Evolutionary conservation across 2,113 vertebrate species (phyloP).

Genomic region (Anolis sagrei): DNA sequence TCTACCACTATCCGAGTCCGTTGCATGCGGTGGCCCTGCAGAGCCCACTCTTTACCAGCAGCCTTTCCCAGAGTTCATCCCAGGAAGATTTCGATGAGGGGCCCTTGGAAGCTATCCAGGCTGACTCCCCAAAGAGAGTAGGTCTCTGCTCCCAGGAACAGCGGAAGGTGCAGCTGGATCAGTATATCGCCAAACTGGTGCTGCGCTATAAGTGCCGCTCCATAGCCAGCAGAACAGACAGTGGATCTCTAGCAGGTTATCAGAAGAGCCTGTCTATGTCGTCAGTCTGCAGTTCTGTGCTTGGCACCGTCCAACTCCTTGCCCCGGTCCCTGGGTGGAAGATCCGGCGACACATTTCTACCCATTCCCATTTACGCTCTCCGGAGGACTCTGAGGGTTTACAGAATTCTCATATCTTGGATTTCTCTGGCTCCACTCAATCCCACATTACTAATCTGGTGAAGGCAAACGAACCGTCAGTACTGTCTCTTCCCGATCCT

Average conservation of each 20-base stretch:
- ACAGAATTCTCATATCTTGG: constrained; percentile 72
- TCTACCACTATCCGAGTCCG: constrained; percentile 85
- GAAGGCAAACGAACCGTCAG: constrained; percentile 64
- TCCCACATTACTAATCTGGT: constrained; percentile 53
- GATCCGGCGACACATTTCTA: constrained; percentile 81
- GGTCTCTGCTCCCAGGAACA: neutral
- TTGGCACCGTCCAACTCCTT: constrained; percentile 53
- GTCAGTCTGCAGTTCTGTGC: constrained; percentile 66
- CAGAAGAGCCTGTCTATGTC: constrained; percentile 74
- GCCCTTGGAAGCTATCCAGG: constrained; percentile 51
- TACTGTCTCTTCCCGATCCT: neutral
- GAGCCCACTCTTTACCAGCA: constrained; percentile 80
- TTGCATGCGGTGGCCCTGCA: constrained; percentile 85
- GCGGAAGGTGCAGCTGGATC: constrained; percentile 76
- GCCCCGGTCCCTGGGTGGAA: constrained; percentile 69
- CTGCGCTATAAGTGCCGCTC: constrained; percentile 72
- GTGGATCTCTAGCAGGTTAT: constrained; percentile 51
- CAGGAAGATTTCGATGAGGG: constrained; percentile 6
- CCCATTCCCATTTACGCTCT: constrained; percentile 80
- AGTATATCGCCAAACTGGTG: constrained; percentile 80
- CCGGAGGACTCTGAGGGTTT: constrained; percentile 75
- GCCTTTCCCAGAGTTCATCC: constrained; percentile 22
- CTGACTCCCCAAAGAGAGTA: constrained; percentile 9
- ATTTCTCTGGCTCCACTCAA: neutral
- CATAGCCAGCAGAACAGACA: constrained; percentile 19